Evolutionary conservation across 1,140 invertebrate species (phyloP), one percentile per base, ranked within the genome.

Genomic region (Polypedilum pembai): DNA sequence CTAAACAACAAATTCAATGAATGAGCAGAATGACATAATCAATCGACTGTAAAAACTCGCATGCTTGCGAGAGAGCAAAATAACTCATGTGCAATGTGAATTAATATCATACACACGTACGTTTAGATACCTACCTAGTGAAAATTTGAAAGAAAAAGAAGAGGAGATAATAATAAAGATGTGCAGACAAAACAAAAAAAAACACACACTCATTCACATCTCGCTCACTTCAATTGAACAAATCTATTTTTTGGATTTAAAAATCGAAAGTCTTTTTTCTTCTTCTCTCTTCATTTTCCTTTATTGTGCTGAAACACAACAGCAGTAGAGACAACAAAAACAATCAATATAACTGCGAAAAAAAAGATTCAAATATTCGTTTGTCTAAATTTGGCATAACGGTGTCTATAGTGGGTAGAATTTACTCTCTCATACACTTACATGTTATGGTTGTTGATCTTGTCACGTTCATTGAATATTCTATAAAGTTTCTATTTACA

Each of bases 311-410:
- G 12, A 12, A 12, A 56, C 12, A 15, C 45, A 56, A n/a, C 5
- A 33, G 24, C 24, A 33, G 24, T 5, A 33, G 24, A 1, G 24
- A 33, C 24, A 33, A 33, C 24, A 33, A 33, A 33, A 33, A 33
- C 24, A 33, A 33, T 12, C n/a, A 56, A 56, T 56, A 56, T 12
- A 56, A 15, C n/a, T 12, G 41, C 41, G 15, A 56, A 15, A 8
- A 56, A 56, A 12, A 56, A 56, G 8, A 56, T 56, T 56, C 45
- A 56, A 3, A 33, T 33, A 3, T 56, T 56, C 45, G n/a, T 56
- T 56, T 56, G 45, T 56, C 45, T 56, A 56, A 56, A 56, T 56
- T 56, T 56, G 45, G 45, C 45, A 56, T 56, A 56, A 56, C 45
- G 45, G 45, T 56, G 45, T 56, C 15, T 56, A n/a, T 56, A 56